These are phyloP conservation scores for Dicaeum eximium DNA, from an alignment of 2,113 vertebrate genomes.

Conservation along the genomic window DNA sequence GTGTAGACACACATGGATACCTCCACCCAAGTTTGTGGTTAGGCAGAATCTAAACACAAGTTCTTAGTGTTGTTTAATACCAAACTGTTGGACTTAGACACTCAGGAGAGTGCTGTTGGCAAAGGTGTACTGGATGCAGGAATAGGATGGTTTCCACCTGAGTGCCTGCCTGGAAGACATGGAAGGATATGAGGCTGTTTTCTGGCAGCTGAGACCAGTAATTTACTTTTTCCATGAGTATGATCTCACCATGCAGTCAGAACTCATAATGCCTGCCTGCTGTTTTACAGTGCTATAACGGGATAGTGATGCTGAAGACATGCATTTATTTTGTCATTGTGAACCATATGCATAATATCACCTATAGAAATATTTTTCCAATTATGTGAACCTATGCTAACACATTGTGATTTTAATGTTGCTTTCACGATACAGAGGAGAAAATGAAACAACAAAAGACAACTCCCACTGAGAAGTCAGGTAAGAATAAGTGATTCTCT, in stretches of 20 bases:
- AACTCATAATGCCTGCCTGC: not conserved
- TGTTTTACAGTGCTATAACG: not conserved
- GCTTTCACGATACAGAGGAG: constrained; percentile 56
- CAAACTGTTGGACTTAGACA: not conserved
- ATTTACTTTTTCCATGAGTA: not conserved
- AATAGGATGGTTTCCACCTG: not conserved
- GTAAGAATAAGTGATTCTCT: constrained; percentile 24
- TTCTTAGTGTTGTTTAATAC: not conserved
- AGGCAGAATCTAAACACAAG: not conserved
- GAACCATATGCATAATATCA: not conserved
- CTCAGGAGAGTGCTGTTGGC: not conserved
- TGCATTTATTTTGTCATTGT: not conserved
- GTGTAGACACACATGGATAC: fast-evolving
- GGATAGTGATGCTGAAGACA: not conserved
- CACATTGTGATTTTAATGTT: not conserved
- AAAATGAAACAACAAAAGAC: constrained; percentile 65
- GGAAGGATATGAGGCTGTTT: not conserved
- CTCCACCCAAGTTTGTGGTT: fast-evolving
- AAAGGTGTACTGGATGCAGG: not conserved
- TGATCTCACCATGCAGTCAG: not conserved
- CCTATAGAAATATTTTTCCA: not conserved
- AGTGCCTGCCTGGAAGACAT: not conserved
- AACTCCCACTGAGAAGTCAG: constrained; percentile 52
- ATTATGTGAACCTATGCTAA: not conserved
- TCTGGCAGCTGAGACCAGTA: not conserved